A percentile compares a stretch with the other conserved stretches of the same genome.
phyloP scores from a whole-genome alignment of 2,797 vertebrate species.

The Halcyon smyrnensis region DNA sequence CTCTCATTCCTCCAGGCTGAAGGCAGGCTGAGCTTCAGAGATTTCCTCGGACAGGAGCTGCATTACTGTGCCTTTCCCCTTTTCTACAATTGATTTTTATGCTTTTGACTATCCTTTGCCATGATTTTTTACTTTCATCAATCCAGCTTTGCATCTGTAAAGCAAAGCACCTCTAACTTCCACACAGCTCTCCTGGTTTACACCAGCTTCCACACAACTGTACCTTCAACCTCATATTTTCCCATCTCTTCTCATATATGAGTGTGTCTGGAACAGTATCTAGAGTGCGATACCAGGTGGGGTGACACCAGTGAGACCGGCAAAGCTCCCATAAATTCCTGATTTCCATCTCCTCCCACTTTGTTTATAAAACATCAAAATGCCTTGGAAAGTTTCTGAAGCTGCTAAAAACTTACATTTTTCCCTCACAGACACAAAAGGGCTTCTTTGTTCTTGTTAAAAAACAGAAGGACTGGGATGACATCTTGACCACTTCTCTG shows the following conservation, averaged over 20 bases:
- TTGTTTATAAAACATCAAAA: slow-evolving; percentile 15
- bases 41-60: neutral
- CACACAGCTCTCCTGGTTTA: neutral
- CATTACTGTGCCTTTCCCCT: neutral
- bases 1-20: neutral
- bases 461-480: neutral
- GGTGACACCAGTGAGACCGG: neutral
- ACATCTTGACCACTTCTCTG: neutral
- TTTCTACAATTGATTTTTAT: neutral
- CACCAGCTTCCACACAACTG: neutral
- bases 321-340: neutral
- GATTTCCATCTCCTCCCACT: neutral
- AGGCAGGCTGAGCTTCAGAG: neutral
- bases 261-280: neutral
- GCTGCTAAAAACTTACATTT: neutral
- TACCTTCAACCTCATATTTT: neutral
- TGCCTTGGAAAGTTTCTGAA: neutral
- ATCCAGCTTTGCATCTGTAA: neutral
- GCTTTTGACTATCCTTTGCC: neutral
- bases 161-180: neutral
- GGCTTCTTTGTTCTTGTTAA: neutral
- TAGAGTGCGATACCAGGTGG: neutral
- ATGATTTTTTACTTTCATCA: neutral
- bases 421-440: neutral
- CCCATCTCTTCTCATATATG: neutral